Conservation (phyloP, 2,113 vertebrate species). For the Centropus unirufus region DNA sequence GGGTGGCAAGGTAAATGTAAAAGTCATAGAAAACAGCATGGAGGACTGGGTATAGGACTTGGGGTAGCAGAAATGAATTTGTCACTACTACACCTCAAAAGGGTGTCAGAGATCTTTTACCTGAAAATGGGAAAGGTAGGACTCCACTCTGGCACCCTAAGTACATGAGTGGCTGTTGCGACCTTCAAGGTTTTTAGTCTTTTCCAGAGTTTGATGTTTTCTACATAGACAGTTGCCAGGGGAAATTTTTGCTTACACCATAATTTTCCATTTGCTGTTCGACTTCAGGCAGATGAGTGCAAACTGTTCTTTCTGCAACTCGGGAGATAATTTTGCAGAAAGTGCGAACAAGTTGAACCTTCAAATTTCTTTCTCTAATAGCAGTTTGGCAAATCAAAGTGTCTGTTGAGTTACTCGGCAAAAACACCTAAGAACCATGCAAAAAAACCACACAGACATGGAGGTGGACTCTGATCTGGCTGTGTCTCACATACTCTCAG, state of each 20-base stretch:
- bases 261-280: constrained; percentile 50
- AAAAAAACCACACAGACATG: background rate
- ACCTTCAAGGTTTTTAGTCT: background rate
- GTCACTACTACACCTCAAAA: background rate
- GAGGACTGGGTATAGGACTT: background rate
- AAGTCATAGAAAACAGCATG: background rate
- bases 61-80: background rate
- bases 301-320: constrained; percentile 45
- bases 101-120: background rate
- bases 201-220: constrained; percentile 9
- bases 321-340: constrained; percentile 59
- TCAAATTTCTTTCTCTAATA: constrained; percentile 47
- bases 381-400: constrained; percentile 28
- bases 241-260: constrained; percentile 42
- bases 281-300: constrained; percentile 51
- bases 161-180: background rate
- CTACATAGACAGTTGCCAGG: constrained; percentile 40
- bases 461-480: background rate
- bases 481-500: background rate
- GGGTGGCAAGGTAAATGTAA: background rate
- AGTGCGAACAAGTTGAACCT: constrained; percentile 30
- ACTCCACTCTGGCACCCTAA: background rate
- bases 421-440: background rate
- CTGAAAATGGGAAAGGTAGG: background rate
- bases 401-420: constrained; percentile 22